Evolutionary conservation across 2,113 vertebrate species (phyloP), one percentile per base, ranked within the genome.

Genomic region (Embiotoca jacksoni): DNA sequence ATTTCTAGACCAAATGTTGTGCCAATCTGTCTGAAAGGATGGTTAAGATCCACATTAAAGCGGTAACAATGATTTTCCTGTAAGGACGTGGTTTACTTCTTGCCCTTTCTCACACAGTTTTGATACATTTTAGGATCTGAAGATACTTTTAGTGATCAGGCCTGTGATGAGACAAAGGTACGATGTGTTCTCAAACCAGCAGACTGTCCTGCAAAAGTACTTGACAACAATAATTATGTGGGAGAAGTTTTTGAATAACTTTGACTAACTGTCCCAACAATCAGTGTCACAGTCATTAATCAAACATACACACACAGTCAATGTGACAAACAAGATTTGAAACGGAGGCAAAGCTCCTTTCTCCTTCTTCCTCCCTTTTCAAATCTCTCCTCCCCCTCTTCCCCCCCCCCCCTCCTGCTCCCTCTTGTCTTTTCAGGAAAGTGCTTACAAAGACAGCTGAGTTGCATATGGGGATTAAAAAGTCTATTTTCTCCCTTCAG

Each of bases 371-470:
- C 23, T 49, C 36, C 76, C 72, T 77, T 73, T 72, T 55, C 8
- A 64, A 64, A 70, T 54, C 67, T 33, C 63, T 59, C 70, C 75
- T 61, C 60, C 69, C 59, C 36, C 46, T 33, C 5, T 30, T 32
- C 6, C 6, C 23, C 32, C 6, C 6, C 23, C 53, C 68, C 32
- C 31, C 14, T 36, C 37, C 81, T 78, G 64, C 70, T 71, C 50
- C 72, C 67, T 32, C 53, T 81, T 79, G 81, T 83, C 79, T 84
- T 75, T 81, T 76, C 56, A 73, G 72, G 63, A 89, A 89, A 88
- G 77, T 85, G 91, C 89, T 92, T 90, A 87, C 91, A 92, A 91
- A 92, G 88, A 87, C 14, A 1, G 68, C 82, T 58, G 82, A 84
- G 71, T 85, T 85, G 81, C 82, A 87, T 81, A 69, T 76, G 31